A percentile compares a stretch with the other conserved stretches of the same genome.
These are phyloP conservation scores for Perizoma affinitatum DNA, from an alignment of 2,888 invertebrate species.

Conservation along the genomic window DNA sequence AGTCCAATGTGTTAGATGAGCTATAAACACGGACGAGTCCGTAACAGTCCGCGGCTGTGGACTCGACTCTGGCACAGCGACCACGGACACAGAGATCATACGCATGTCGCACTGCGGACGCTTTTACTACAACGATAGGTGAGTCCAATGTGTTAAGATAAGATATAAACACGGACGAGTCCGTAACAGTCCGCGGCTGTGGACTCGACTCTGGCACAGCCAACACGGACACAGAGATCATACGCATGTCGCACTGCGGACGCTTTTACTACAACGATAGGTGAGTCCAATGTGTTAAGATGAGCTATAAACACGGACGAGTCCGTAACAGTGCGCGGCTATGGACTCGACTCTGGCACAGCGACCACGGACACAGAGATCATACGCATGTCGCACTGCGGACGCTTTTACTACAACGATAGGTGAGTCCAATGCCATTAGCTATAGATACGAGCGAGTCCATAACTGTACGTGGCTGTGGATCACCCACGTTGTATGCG, in stretches of 20 bases:
- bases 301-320: conserved; percentile 85
- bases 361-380: conserved; percentile 98
- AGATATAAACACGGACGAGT: conserved; percentile 85
- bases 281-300: conserved; percentile 67
- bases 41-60: conserved; percentile 97
- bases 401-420: conserved; percentile 94
- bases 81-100: conserved; percentile 98
- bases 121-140: conserved; percentile 95
- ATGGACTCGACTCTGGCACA: conserved; percentile 97
- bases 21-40: conserved; percentile 86
- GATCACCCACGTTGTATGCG: too few species aligned
- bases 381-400: conserved; percentile 98
- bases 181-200: conserved; percentile 95
- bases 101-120: conserved; percentile 98
- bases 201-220: conserved; percentile 97
- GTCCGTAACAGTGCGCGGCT: conserved; percentile 94
- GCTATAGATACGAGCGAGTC: too few species aligned
- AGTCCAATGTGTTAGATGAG: conserved; percentile 32
- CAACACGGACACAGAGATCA: conserved; percentile 98
- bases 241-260: conserved; percentile 98
- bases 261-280: conserved; percentile 94
- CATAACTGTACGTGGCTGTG: too few species aligned
- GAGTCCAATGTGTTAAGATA: conserved; percentile 40
- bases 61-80: conserved; percentile 96
- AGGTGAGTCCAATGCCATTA: conserved; percentile 85